Percentiles rank a stretch among this genome's conserved stretches.
Conservation (phyloP, 2,888 invertebrate species). For the Drosophila ochracea region DNA sequence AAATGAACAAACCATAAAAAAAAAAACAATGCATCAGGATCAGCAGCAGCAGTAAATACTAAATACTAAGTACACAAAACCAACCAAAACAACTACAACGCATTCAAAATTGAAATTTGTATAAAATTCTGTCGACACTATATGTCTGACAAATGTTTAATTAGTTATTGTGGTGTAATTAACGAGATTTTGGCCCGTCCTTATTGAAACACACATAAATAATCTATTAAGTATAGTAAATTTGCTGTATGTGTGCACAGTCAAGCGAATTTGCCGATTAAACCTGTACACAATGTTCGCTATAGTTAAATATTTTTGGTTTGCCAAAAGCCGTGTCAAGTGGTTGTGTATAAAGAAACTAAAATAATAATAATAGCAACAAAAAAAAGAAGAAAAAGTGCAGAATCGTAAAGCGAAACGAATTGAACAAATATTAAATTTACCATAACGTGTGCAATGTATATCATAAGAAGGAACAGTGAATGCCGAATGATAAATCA, state of each 20-base stretch:
- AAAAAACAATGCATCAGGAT: neutral
- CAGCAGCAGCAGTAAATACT: neutral
- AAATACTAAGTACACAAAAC: neutral
- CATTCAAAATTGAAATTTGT: conserved; percentile 36
- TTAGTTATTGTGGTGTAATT: conserved; percentile 25
- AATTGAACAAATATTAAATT: conserved; percentile 38
- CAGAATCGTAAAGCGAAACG: conserved; percentile 17
- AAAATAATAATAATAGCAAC: conserved; percentile 27
- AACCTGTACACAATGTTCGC: conserved; percentile 3
- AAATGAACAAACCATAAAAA: neutral
- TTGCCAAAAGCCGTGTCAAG: conserved; percentile 67
- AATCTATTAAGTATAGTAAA: neutral
- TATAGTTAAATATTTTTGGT: conserved; percentile 35
- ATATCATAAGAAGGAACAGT: conserved; percentile 39
- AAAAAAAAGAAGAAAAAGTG: conserved; percentile 27
- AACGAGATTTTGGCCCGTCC: conserved; percentile 24
- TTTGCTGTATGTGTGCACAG: conserved; percentile 18
- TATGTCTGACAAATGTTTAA: conserved; percentile 32
- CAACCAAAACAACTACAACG: neutral
- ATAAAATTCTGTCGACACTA: conserved; percentile 41
- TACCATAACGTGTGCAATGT: conserved; percentile 59
- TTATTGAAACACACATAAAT: neutral
- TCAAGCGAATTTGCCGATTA: conserved; percentile 6
- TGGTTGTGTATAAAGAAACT: conserved; percentile 65
- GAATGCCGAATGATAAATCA: conserved; percentile 26